Conservation (phyloP, 2,888 invertebrate genomes). For the Helleia helle region DNA sequence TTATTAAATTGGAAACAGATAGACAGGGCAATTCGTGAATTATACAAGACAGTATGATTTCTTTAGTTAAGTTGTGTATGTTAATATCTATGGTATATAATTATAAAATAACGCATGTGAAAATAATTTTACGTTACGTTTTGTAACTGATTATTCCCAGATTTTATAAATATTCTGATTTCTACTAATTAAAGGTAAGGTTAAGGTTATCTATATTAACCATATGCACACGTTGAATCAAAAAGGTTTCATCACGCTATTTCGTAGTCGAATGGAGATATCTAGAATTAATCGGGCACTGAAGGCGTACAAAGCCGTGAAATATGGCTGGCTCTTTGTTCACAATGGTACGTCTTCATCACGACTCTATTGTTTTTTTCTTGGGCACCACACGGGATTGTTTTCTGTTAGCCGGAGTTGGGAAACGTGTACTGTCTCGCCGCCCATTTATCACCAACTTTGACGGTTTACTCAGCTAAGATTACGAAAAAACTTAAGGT, state of each 20-base stretch:
- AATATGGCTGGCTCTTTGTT: slow-evolving; percentile 67
- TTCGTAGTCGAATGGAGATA: slow-evolving; percentile 64
- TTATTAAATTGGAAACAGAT: no score
- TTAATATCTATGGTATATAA: no score
- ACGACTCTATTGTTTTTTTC: slow-evolving; percentile 69
- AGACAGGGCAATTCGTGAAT: no score
- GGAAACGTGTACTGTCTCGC: slow-evolving; percentile 56
- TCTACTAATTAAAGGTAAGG: no score
- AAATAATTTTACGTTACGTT: no score
- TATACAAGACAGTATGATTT: no score
- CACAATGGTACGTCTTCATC: slow-evolving; percentile 75
- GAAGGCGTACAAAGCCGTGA: slow-evolving; percentile 69
- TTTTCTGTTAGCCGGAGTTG: slow-evolving; percentile 60
- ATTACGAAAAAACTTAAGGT: slow-evolving; percentile 7
- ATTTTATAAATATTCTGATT: no score
- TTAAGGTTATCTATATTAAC: not conserved
- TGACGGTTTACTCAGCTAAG: slow-evolving; percentile 20
- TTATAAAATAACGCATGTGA: no score
- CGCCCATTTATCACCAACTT: slow-evolving; percentile 50
- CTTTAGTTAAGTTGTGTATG: no score
- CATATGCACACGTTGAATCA: slow-evolving; percentile 43
- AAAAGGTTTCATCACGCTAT: slow-evolving; percentile 69
- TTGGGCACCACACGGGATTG: slow-evolving; percentile 62
- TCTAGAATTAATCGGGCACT: slow-evolving; percentile 71
- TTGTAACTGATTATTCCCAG: no score